Base-by-base conservation (phyloP, 2,797 vertebrate genomes). In the Bothrops alternatus region DNA sequence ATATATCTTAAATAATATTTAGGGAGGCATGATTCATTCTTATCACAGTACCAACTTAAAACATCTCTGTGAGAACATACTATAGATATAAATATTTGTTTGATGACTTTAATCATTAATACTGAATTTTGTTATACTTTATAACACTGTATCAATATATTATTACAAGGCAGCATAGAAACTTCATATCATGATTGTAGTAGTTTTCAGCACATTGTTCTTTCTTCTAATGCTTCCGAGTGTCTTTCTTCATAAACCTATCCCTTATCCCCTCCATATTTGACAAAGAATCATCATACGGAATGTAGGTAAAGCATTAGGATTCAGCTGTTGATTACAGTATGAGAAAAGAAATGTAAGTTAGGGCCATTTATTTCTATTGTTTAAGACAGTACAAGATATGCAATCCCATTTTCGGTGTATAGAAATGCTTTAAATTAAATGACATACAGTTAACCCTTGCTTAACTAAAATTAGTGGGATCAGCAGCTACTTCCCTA, bases 1-100 rank as follows among this genome's bases (percentile, higher is more conserved):
- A 90, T 86, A 23, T 50, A 26, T 69, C 91, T 65, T 92, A 93
- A 89, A 69, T 16, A 63, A n/a, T 53, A 82, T 61, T 94, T 92
- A 86, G 55, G 65, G 92, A 93, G 90, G 61, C 93, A 78, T 93
- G 91, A 93, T 0, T 85, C 7, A 5, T 89, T 94, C 91, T 82
- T 82, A 82, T 82, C 37, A 47, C 23, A 82, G 20, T 42, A 47
- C 20, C 37, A 82, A 82, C 20, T 82, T 47, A 82, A 82, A 82
- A 42, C n/a, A 86, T 0, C 0, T 50, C 23, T 86, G 23, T 1
- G 1, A 0, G 6, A 92, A 7, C n/a, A 91, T 47, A 55, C 6
- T n/a, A 50, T 13, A 88, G 93, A 23, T 42, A 8, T 13, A 25
- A 88, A 95, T 7, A 90, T 73, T 87, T 93, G 50, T 7, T 55